Base-by-base conservation (phyloP, 2,797 vertebrate species). In the Taenioides sp. region DNA sequence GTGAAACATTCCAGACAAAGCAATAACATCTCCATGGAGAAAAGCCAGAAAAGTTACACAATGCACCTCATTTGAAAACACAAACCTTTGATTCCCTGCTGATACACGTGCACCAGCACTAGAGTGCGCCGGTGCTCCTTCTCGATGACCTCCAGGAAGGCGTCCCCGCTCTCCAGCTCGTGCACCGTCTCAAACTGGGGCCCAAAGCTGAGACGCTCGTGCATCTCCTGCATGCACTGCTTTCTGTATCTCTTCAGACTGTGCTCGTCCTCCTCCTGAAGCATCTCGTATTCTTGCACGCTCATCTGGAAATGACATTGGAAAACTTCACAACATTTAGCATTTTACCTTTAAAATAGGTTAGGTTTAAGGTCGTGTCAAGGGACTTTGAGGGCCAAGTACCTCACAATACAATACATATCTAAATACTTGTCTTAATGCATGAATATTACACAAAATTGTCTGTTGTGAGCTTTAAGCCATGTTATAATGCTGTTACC, bases 181-280 rank as follows among this genome's bases (percentile, higher is more conserved):
- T 91, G 89, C 57, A 98, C 85, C 0, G 80, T 89, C 27, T 96
- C 95, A 0, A 97, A 96, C 60, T 90, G 95, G 0, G 96, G 97
- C 47, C 96, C 96, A 1, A 98, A 97, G 77, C 97, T 99, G 67
- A 99, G 88, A 62, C 93, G 91, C 90, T 97, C 94, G 9, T 96
- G 97, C 97, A 98, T 98, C 40, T 97, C 95, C 85, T 95, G 95
- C 97, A 99, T 99, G 52, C 96, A 97, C 72, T 96, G 95, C 78
- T 94, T 95, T 27, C 96, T 95, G 84, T 98, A 99, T 77, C 94
- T 94, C 28, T 93, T 95, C 69, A 99, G 92, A 79, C 94, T 93
- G 0, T 78, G 87, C 64, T 98, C 96, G 5, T 98, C 96, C 77
- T 98, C 97, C 0, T 94, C 93, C 0, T 96, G 93, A 17, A 97